phyloP scores from a whole-genome alignment of 2,113 vertebrate genomes.

The Gnathonemus longibarbis region DNA sequence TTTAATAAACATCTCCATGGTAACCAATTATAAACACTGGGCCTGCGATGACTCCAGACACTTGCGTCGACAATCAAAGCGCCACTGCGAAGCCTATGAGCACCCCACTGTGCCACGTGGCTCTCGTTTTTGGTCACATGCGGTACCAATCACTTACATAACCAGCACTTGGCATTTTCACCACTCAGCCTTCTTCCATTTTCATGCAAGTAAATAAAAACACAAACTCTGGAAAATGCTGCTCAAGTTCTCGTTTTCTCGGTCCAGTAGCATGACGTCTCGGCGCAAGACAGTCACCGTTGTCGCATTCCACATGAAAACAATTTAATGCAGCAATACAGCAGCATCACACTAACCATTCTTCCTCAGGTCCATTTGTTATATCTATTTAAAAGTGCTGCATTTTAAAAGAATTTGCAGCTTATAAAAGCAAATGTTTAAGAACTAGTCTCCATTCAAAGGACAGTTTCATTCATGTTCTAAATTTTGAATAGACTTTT shows the following conservation, averaged over 20 bases:
- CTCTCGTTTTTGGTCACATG: neutral
- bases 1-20: neutral
- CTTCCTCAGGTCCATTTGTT: neutral
- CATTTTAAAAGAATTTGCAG: neutral
- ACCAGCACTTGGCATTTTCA: neutral
- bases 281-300: neutral
- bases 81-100: neutral
- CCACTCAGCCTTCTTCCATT: neutral
- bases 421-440: neutral
- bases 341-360: neutral
- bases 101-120: neutral
- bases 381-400: neutral
- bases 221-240: neutral
- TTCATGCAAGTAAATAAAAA: neutral
- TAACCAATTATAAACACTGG: neutral
- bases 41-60: neutral
- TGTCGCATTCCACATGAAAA: neutral
- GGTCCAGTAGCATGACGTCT: neutral
- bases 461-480: neutral
- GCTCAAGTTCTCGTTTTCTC: neutral
- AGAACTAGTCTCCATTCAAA: neutral
- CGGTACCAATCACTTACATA: neutral
- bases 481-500: neutral
- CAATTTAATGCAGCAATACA: neutral
- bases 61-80: neutral